Percentiles rank a stretch among this genome's conserved stretches.
Evolutionary conservation across 1,140 invertebrate genomes (phyloP).

Genomic region (Microplitis mediator): DNA sequence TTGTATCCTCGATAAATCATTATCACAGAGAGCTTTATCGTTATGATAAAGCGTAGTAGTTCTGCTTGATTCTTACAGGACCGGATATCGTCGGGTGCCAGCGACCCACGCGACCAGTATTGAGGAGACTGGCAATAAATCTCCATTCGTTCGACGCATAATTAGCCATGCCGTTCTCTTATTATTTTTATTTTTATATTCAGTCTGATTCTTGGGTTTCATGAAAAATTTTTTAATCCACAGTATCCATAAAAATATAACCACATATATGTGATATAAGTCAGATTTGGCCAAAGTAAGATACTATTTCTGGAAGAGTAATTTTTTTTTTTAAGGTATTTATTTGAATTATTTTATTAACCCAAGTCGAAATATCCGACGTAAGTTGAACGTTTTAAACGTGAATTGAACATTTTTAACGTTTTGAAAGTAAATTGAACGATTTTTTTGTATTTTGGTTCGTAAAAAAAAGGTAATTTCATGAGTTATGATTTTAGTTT

Average conservation of each 20-base stretch:
- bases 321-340: too few relatives aligned
- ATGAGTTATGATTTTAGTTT: too few relatives aligned
- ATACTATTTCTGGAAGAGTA: background rate
- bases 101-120: slow-evolving; percentile 26
- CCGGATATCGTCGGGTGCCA: slow-evolving; percentile 13
- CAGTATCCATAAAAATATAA: background rate
- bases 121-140: slow-evolving; percentile 40
- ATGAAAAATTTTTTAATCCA: background rate
- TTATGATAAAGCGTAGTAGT: slow-evolving; percentile 16
- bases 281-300: background rate
- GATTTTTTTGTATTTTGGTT: too few relatives aligned
- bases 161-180: slow-evolving; percentile 26
- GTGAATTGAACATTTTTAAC: too few relatives aligned
- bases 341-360: too few relatives aligned
- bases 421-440: too few relatives aligned
- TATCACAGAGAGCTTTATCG: slow-evolving; percentile 14
- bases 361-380: too few relatives aligned
- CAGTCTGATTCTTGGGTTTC: background rate
- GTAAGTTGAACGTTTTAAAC: too few relatives aligned
- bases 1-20: slow-evolving; percentile 11
- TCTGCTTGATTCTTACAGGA: slow-evolving; percentile 19
- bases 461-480: too few relatives aligned
- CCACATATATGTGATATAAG: background rate
- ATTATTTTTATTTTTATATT: slow-evolving; percentile 19
- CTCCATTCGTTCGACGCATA: slow-evolving; percentile 39